Base-by-base conservation (phyloP, 2,113 vertebrate genomes). In the Hiodon tergisus region DNA sequence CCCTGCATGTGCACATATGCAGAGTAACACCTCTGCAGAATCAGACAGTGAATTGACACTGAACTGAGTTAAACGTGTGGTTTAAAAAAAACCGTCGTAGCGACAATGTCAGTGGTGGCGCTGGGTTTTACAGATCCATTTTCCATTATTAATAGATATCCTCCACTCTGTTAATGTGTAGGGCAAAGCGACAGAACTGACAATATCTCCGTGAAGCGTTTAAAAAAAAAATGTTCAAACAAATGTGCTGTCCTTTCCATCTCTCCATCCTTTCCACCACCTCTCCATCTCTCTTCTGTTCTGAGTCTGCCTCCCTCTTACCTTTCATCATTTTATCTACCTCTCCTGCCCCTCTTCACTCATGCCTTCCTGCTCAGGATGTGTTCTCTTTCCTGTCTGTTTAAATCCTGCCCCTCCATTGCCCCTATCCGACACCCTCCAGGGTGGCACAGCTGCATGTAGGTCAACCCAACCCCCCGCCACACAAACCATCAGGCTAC, bases 391-490 rank as follows among this genome's bases (percentile, higher is more conserved):
- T 47, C 46, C 65, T 75, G 46, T 14, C 70, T 83, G 58, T 83
- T 80, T 85, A 73, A 76, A 51, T 80, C 81, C 70, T 74, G 73
- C 69, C 75, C 81, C 58, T 67, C 72, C 62, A 69, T 67, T 31
- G 57, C 71, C 9, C 57, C 72, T 31, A 77, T 62, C 80, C 63
- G 76, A 77, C 79, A 61, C 67, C 78, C 78, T 85, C 78, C 78
- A 80, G 86, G 85, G 80, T 88, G 74, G 78, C 86, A 87, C 88
- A 90, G 88, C 86, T 90, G 90, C 87, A 92, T 91, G 86, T 92
- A 91, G 91, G 90, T 92, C 91, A 90, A 71, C 83, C 74, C 84
- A 52, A 2, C 65, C 74, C 16, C 31, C 11, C 77, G 72, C 74
- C 72, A 74, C 46, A 67, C 62, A 72, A 17, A 80, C 65, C 72